Base-by-base conservation (phyloP, 2,797 vertebrate genomes). In the Cryptoblepharus egeriae region DNA sequence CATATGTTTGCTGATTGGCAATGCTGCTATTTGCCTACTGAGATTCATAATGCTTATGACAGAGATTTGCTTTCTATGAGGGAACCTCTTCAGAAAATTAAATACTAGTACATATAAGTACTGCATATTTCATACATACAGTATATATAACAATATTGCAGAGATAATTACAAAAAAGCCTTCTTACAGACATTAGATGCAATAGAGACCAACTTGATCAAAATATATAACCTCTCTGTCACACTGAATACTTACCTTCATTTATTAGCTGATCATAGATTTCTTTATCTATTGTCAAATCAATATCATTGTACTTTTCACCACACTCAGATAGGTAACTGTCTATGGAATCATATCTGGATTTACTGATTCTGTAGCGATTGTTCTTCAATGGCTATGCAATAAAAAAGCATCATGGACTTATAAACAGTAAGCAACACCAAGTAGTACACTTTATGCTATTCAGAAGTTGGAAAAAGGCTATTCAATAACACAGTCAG, bases 251-350 rank as follows among this genome's bases (percentile, higher is more conserved):
- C 95, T 92, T 92, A 99, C 99, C 99, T 96, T 97, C 98, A 82
- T 93, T 95, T 30, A 98, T 95, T 74, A 99, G 96, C 89, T 97
- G 98, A 80, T 97, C 94, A 88, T 98, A 96, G 95, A 99, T 97
- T 81, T 97, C 97, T 91, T 97, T 97, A 85, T 99, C 98, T 92
- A 97, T 97, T 9, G 97, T 99, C 94, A 99, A 92, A 87, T 99
- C 97, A 69, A 99, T 98, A 95, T 99, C 99, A 77, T 99, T 99
- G 95, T 99, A 99, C 91, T 99, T 99, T 91, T 99, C 98, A 22
- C 98, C 97, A 77, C 98, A 99, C 90, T 96, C 94, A 71, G 98
- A 99, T 69, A 99, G 96, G 94, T 99, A 99, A 95, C 99, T 99
- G 95, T 99, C 98, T 88, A 99, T 99, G 9, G 99, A 99, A 92